Conservation (phyloP, 2,113 vertebrate genomes). For the Puffinus mauretanicus region DNA sequence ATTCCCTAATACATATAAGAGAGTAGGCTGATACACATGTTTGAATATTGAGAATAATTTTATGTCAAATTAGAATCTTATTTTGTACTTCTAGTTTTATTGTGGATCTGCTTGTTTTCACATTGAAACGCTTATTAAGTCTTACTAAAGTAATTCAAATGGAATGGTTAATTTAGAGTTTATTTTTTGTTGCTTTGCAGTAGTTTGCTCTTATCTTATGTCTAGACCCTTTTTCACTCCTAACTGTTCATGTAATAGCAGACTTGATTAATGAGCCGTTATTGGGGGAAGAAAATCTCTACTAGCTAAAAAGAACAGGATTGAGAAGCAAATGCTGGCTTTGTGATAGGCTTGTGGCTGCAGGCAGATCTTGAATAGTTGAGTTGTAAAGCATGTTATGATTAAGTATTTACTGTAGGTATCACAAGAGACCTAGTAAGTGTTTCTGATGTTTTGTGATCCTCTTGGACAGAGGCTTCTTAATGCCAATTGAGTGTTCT, state of each 20-base stretch:
- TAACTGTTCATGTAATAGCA: not conserved
- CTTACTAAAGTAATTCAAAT: not conserved
- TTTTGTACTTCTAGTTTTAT: not conserved
- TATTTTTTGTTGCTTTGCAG: not conserved
- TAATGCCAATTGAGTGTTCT: not conserved
- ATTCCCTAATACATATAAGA: not conserved
- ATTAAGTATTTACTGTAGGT: not conserved
- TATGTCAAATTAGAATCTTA: not conserved
- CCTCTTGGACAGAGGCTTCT: not conserved
- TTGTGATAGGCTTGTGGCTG: not conserved
- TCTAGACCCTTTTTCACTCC: not conserved
- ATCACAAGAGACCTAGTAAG: not conserved
- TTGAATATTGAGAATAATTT: not conserved
- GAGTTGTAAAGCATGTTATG: not conserved
- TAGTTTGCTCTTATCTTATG: not conserved
- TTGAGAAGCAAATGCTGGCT: not conserved
- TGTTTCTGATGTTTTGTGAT: not conserved
- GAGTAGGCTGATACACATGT: not conserved
- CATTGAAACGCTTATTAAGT: not conserved
- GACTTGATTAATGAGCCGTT: not conserved
- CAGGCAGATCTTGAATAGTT: not conserved
- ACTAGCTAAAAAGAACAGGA: not conserved
- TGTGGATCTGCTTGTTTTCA: not conserved
- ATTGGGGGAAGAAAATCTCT: not conserved
- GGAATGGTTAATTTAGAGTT: not conserved